phyloP scores from a whole-genome alignment of 2,888 invertebrate genomes.

The Zele albiditarsus region DNA sequence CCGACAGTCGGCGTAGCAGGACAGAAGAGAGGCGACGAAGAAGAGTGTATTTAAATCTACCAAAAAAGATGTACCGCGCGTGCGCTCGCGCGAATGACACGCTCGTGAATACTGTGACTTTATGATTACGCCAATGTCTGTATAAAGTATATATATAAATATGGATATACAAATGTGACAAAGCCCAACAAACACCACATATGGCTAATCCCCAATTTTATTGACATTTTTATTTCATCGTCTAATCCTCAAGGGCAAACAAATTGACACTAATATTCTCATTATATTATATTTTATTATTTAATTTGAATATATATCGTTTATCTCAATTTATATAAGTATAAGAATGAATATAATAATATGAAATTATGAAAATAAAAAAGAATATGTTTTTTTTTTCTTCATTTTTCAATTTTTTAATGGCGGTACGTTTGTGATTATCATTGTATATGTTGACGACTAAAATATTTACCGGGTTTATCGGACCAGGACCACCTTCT shows the following conservation, averaged over 20 bases:
- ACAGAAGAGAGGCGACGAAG: conserved; percentile 42
- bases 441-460: conserved; percentile 48
- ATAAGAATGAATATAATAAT: neutral
- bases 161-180: neutral
- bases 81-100: conserved; percentile 47
- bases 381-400: conserved; percentile 16
- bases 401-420: conserved; percentile 16
- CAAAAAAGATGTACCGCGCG: conserved; percentile 41
- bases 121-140: conserved; percentile 37
- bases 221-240: conserved; percentile 22
- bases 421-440: conserved; percentile 55
- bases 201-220: conserved; percentile 34
- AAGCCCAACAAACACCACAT: neutral
- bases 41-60: conserved; percentile 2
- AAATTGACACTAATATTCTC: conserved; percentile 25
- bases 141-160: neutral
- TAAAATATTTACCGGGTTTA: neutral
- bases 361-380: neutral
- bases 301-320: neutral
- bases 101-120: conserved; percentile 47
- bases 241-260: conserved; percentile 17
- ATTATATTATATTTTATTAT: conserved; percentile 24
- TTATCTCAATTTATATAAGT: neutral
- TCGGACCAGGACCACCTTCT: conserved; percentile 20
- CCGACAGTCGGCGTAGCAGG: conserved; percentile 61